These are phyloP conservation scores for Habroteleia sp. DNA, from an alignment of 2,888 invertebrate genomes.

Conservation along the genomic window DNA sequence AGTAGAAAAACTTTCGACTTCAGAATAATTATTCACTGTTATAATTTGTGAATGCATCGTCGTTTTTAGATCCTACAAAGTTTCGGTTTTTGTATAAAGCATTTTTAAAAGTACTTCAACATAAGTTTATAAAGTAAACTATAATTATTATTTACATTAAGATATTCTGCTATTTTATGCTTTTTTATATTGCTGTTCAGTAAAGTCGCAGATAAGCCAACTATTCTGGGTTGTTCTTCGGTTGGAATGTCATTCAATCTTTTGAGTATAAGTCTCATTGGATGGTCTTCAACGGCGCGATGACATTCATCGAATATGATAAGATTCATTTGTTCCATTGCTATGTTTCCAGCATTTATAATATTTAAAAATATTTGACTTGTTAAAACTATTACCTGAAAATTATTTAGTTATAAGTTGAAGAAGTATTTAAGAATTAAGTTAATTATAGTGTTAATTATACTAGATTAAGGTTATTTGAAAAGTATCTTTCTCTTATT, in stretches of 20 bases:
- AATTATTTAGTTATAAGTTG: constrained; percentile 74
- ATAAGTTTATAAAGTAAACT: too few species aligned
- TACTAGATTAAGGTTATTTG: too few species aligned
- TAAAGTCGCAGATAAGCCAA: constrained; percentile 95
- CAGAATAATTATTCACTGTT: constrained; percentile 85
- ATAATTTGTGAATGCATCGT: constrained; percentile 88
- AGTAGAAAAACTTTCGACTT: too few species aligned
- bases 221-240: constrained; percentile 85
- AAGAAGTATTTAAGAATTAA: too few species aligned
- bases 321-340: constrained; percentile 84
- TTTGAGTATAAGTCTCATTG: constrained; percentile 89
- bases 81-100: too few species aligned
- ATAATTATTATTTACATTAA: constrained; percentile 66
- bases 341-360: constrained; percentile 84
- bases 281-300: constrained; percentile 89
- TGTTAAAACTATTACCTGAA: constrained; percentile 90
- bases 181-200: constrained; percentile 87
- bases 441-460: too few species aligned
- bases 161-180: constrained; percentile 82
- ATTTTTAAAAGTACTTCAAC: too few species aligned
- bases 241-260: constrained; percentile 82
- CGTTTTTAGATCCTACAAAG: constrained; percentile 84
- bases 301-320: constrained; percentile 98
- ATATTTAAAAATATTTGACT: constrained; percentile 90
- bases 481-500: too few species aligned